Percentiles rank a stretch among this genome's conserved stretches.
Conservation (phyloP, 2,888 invertebrate genomes). For the Sinelater perroti region DNA sequence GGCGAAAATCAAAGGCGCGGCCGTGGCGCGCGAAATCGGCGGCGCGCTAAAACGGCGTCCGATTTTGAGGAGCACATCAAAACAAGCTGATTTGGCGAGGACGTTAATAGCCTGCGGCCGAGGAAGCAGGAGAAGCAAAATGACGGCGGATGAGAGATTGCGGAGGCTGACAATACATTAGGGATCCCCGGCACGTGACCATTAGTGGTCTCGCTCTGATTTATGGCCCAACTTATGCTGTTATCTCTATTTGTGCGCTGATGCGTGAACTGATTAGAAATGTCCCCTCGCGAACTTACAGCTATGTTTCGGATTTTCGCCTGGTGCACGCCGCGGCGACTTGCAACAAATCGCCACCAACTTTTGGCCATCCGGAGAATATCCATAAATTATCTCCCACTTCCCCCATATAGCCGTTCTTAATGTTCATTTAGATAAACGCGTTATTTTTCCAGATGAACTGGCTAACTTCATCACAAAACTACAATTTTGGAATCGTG, state of each 20-base stretch:
- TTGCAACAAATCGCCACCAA: constrained; percentile 13
- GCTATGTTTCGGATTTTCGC: constrained; percentile 31
- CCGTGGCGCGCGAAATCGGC: constrained; percentile 10
- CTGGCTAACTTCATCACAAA: too few relatives aligned
- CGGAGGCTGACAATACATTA: constrained; percentile 37
- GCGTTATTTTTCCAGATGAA: too few relatives aligned
- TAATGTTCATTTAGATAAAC: too few relatives aligned
- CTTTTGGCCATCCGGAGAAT: constrained; percentile 9
- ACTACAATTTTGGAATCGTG: too few relatives aligned
- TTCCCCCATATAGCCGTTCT: too few relatives aligned
- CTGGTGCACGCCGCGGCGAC: constrained; percentile 13
- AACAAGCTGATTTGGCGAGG: constrained; percentile 36
- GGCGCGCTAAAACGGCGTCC: constrained; percentile 7
- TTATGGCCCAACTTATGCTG: constrained; percentile 40
- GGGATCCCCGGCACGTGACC: constrained; percentile 40
- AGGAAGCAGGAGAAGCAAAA: constrained; percentile 36
- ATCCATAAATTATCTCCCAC: background rate
- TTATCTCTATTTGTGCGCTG: constrained; percentile 42
- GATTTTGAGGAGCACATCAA: constrained; percentile 29
- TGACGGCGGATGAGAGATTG: constrained; percentile 39
- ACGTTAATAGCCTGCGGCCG: constrained; percentile 31
- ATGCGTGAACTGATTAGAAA: constrained; percentile 44
- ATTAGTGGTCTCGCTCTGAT: constrained; percentile 41
- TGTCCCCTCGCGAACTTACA: constrained; percentile 32
- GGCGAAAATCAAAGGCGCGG: constrained; percentile 6